phyloP scores from a whole-genome alignment of 2,113 vertebrate genomes.

The Daubentonia madagascariensis region DNA sequence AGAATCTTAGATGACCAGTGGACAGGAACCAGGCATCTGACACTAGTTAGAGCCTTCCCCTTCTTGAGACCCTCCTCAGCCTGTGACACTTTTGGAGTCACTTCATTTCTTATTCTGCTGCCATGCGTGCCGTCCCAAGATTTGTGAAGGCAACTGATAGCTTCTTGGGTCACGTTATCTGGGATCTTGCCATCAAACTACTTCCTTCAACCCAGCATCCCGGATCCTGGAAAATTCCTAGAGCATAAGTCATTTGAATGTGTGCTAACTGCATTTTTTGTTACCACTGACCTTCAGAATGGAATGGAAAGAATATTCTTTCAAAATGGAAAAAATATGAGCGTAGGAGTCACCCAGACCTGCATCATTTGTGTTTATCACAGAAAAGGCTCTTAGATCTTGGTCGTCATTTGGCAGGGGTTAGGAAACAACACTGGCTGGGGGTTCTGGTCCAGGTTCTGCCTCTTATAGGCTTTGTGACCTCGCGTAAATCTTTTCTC shows the following conservation, averaged over 20 bases:
- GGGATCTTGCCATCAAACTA: background rate
- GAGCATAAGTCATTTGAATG: constrained; percentile 16
- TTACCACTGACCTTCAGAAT: constrained; percentile 27
- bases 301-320: constrained; percentile 20
- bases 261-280: background rate
- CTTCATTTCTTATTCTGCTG: background rate
- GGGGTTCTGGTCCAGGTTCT: background rate
- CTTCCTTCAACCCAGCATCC: background rate
- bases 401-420: background rate
- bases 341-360: background rate
- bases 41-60: background rate
- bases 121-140: background rate
- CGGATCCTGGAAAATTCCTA: constrained; percentile 60
- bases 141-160: background rate
- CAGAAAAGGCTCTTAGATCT: background rate
- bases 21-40: background rate
- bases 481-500: background rate
- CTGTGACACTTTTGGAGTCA: background rate
- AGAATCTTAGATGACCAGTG: background rate
- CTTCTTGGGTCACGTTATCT: background rate
- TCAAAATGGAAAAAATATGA: background rate
- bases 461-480: background rate
- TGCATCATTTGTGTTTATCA: background rate
- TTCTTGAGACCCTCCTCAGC: background rate
- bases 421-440: background rate